Base-by-base conservation (phyloP, 1,140 invertebrate genomes). In the Cydia amplana region DNA sequence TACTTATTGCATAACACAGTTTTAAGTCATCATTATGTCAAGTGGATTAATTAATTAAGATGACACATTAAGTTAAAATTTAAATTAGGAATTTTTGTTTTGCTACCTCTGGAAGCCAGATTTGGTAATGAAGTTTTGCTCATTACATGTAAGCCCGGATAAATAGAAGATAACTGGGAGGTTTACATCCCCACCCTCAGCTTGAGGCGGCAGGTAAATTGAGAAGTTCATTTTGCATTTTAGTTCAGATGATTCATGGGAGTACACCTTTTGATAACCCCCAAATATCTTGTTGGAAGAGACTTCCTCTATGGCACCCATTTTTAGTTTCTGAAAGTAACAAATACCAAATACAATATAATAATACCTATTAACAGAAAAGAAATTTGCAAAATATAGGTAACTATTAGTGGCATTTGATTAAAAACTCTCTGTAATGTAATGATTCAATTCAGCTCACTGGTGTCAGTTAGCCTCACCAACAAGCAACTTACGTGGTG, bases 71-170 rank as follows among this genome's bases (percentile, higher is more conserved):
- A 32, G 6, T 6, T 32, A 32, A 32, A 32, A 32, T 4, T 6
- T 32, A 4, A 12, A 43, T 2, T 12, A 43, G 14, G 12, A 46
- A 43, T 43, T 43, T 32, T 43, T 12, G 43, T 16, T 16, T 16
- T 46, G 97, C 85, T 95, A 96, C 90, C 95, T 95, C 93, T 99
- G 99, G 79, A 97, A 96, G 49, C 98, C 98, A 70, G 98, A 95
- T 94, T 99, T 99, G 72, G 97, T 95, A 72, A 99, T 97, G 88
- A 99, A 99, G 94, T 99, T 99, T 83, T 98, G 95, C 90, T 99
- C 99, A 32, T 96, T 99, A 88, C 99, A 99, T 0, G 97, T 98
- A 6, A 99, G 93, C 12, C 98, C 98, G 67, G 98, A 99, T 0
- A 99, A 93, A 94, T 96, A 99, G 89, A 98, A 99, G 4, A 99